Evolutionary conservation across 2,797 vertebrate genomes (phyloP), one percentile per base, ranked within the genome.

Genomic region (Liasis olivaceus): DNA sequence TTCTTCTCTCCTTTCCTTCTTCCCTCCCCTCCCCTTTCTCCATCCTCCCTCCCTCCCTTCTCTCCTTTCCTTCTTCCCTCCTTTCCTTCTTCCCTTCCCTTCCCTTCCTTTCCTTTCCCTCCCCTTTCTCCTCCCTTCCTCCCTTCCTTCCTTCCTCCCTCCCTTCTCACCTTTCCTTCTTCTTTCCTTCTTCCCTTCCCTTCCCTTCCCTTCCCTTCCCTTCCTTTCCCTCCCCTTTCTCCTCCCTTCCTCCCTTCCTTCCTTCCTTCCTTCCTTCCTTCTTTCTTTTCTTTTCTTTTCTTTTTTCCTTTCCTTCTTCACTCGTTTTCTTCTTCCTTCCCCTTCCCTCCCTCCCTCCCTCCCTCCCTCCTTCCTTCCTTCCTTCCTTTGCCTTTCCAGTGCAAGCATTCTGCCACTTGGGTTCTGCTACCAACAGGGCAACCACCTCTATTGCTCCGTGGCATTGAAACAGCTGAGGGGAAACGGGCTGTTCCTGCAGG

Each of bases 271-370:
- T 7, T 8, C 2, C 22, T 59, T 4, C 14, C 14, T 59, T 15
- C 0, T 6, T 2, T 28, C 0, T 59, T 0, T 5, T 8, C 11
- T 0, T 24, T 12, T 11, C 22, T 8, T 62, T 11, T 0, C 62
- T 63, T 3, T 24, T 3, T 66, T 1, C 64, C 12, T 66, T 0
- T 9, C 12, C 0, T 11, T 22, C 63, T 28, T 9, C 26, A 1
- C 4, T n/a, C 24, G 3, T 28, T 4, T 26, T 11, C 0, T 12
- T 26, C 63, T 28, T 4, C 62, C 26, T 26, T 13, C 9, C 64
- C 64, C 12, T 2, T n/a, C 63, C 5, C 14, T 63, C 62, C 62
- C 20, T 42, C 15, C n/a, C 17, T 31, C 5, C 4, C 3, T 60
- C 14, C 59, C 8, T 60, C 62, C 22, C 22, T 14, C 15, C 2